Evolutionary conservation across 2,113 vertebrate species (phyloP).

Genomic region (Sciurus niger): DNA sequence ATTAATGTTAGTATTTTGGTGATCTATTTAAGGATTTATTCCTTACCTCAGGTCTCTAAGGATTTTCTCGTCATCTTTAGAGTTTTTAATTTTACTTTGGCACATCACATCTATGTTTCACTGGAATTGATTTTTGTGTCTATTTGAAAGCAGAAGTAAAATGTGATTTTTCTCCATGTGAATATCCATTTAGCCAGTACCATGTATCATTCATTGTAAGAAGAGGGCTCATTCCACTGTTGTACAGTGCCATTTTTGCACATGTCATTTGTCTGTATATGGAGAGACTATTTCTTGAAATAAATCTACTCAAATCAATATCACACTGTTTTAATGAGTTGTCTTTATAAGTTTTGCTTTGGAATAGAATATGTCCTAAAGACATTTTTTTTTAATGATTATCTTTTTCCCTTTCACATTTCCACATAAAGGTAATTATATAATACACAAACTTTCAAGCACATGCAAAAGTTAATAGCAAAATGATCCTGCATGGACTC

Average conservation of each 20-base stretch:
- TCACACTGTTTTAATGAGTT: neutral
- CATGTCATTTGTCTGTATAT: neutral
- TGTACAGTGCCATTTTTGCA: neutral
- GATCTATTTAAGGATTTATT: neutral
- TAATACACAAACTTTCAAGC: neutral
- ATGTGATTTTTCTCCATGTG: neutral
- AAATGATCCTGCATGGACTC: neutral
- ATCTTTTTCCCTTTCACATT: neutral
- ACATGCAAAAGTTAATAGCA: neutral
- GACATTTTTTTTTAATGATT: neutral
- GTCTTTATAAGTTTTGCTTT: neutral
- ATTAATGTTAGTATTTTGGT: slow-evolving; percentile 2
- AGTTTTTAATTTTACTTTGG: slow-evolving; percentile 1
- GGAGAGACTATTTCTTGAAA: neutral
- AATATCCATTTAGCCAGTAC: neutral
- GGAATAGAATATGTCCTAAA: neutral
- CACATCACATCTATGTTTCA: neutral
- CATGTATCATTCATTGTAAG: neutral
- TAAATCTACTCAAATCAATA: neutral
- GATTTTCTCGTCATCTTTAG: neutral
- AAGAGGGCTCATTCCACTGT: neutral
- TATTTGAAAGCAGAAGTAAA: neutral
- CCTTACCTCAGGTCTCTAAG: neutral
- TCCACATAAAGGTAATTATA: neutral
- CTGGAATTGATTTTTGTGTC: slow-evolving; percentile 9